phyloP scores from a whole-genome alignment of 2,888 invertebrate genomes.

The Rhagophthalmus giganteus region DNA sequence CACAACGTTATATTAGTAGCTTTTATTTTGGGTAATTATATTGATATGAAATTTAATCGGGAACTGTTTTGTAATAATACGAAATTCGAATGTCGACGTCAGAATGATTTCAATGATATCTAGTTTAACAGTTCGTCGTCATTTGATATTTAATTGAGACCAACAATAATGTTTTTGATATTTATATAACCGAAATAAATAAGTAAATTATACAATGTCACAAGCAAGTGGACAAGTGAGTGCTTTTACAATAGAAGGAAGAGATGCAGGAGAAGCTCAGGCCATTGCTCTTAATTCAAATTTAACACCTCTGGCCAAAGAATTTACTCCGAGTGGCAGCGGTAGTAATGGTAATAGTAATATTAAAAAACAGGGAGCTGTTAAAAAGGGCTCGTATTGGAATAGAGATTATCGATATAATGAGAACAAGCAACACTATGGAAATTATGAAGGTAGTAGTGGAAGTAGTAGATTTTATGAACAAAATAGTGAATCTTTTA shows the following conservation, averaged over 20 bases:
- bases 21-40: too few species aligned
- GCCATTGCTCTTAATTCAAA: slow-evolving; percentile 49
- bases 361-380: slow-evolving; percentile 20
- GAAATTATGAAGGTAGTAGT: slow-evolving; percentile 10
- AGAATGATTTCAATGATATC: too few species aligned
- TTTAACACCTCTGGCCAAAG: slow-evolving; percentile 61
- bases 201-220: slow-evolving; percentile 6
- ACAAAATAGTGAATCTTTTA: slow-evolving; percentile 16
- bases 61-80: too few species aligned
- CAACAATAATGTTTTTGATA: too few species aligned
- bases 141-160: too few species aligned
- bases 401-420: slow-evolving; percentile 29
- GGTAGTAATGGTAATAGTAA: slow-evolving; percentile 2
- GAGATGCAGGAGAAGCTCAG: neutral
- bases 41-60: too few species aligned
- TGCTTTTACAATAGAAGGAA: neutral
- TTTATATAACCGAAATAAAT: too few species aligned
- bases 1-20: too few species aligned
- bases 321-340: slow-evolving; percentile 60
- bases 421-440: slow-evolving; percentile 13
- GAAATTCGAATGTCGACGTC: too few species aligned
- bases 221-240: neutral
- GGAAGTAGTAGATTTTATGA: slow-evolving; percentile 10
- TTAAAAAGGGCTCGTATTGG: slow-evolving; percentile 20
- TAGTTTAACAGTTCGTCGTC: too few species aligned